Evolutionary conservation across 2,113 vertebrate genomes (phyloP), one percentile per base, ranked within the genome.

Genomic region (Micromys minutus): DNA sequence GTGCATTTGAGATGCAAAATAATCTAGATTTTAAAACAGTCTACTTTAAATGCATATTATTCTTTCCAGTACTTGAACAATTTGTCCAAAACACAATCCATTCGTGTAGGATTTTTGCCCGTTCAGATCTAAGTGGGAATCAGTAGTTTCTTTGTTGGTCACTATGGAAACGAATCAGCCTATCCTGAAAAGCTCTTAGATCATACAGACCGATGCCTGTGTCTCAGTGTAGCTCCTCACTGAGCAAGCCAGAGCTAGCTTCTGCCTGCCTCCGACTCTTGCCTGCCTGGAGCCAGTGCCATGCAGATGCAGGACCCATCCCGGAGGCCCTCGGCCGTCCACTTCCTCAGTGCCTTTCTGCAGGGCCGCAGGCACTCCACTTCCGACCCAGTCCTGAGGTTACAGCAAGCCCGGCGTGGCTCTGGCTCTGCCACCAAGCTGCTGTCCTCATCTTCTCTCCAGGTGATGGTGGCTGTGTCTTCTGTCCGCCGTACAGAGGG

Each of bases 81-180:
- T 97, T 95, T 98, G 96, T 98, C 96, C 97, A 96, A 90, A 97
- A 93, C 87, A 87, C 96, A 75, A 26, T 69, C 84, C 39, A 34
- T 97, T 96, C 96, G 95, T 95, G 91, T 72, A 95, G 97, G 94
- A 97, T 69, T 93, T 85, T 97, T 96, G 96, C 98, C 92, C 97
- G 96, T 97, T 91, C 93, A 72, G 88, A 92, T 96, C 96, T 97
- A 94, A 96, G 96, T 98, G 98, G 97, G 97, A 98, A 98, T 97
- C 96, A 97, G 97, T 81, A 89, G 95, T 98, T 98, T 98, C 97
- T 97, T 98, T 98, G 97, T 97, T 97, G 39, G 98, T 99, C 98
- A 85, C 98, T 98, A 99, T 99, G 98, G 99, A 96, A 98, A 99
- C 98, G 55, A 97, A 97, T 98, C 97, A 98, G 98, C 98, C 98